Base-by-base conservation (phyloP, 2,113 vertebrate species). In the Microtus pennsylvanicus region DNA sequence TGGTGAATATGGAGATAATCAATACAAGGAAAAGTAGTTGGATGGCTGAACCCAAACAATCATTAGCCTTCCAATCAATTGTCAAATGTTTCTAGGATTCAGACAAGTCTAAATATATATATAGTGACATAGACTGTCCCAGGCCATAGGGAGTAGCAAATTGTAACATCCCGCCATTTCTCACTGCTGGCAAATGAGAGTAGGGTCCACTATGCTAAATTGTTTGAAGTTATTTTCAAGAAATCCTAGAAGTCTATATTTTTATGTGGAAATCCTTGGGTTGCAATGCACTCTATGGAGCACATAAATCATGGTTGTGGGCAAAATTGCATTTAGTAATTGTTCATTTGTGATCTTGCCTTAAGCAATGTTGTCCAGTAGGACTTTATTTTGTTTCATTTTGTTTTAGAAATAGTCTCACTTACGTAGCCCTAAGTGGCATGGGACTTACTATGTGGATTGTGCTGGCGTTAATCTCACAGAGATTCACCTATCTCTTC, bases 341-440 rank as follows among this genome's bases (percentile, higher is more conserved):
- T 93, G 16, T 63, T 69, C 67, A 21, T 94, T 81, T 76, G 1
- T 89, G 75, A 24, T 69, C 65, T 38, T 87, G 33, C 63, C 14
- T 88, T 86, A 90, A 50, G 70, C 38, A 61, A 89, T 74, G 96
- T 95, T 91, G 58, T 72, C 89, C 74, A 94, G 22, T 74, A 89
- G 69, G 69, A 90, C 75, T 55, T 97, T 10, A 2, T 63, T 83
- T 83, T 42, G 35, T 63, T 85, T 30, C 26, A 10, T 65, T 65
- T 67, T 86, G 24, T 10, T 65, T 85, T 85, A 30, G 58, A 85
- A 45, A 19, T 0, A 38, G 26, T 45, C 38, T 65, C 26, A 30
- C 26, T 65, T 85, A 30, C 5, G 14, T 65, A 65, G 38, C 3
- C 7, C 38, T 19, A 65, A 38, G 24, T 83, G 24, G 26, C 81